Evolutionary conservation across 2,797 vertebrate genomes (phyloP).

Genomic region (Micrastur ruficollis): DNA sequence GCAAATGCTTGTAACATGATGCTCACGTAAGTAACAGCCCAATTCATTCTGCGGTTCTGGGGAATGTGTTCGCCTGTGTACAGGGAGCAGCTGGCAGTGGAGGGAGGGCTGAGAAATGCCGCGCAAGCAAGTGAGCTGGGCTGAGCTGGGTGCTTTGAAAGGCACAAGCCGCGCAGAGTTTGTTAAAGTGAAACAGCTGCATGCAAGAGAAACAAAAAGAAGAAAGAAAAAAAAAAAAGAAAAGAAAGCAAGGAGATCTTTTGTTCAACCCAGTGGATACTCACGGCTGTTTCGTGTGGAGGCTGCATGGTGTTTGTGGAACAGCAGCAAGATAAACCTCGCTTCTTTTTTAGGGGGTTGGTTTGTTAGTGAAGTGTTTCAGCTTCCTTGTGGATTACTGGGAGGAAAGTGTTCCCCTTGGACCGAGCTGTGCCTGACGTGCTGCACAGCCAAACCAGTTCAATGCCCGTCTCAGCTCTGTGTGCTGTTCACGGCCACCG

Average conservation of each 20-base stretch:
- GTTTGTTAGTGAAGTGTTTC: neutral
- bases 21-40: neutral
- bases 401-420: neutral
- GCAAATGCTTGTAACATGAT: conserved; percentile 13
- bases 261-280: neutral
- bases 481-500: neutral
- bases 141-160: neutral
- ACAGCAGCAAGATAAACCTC: neutral
- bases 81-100: neutral
- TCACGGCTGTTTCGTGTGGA: neutral
- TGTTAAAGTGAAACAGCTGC: neutral
- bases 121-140: neutral
- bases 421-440: neutral
- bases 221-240: neutral
- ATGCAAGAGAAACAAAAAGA: neutral
- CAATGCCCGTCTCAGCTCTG: neutral
- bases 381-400: neutral
- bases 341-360: neutral
- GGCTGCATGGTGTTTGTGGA: neutral
- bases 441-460: neutral
- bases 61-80: neutral
- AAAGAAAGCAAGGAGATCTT: neutral
- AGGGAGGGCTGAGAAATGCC: conserved; percentile 2
- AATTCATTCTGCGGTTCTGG: neutral
- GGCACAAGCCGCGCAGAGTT: neutral